Conservation (phyloP, 2,888 invertebrate genomes). For the Ophion slaviceki region DNA sequence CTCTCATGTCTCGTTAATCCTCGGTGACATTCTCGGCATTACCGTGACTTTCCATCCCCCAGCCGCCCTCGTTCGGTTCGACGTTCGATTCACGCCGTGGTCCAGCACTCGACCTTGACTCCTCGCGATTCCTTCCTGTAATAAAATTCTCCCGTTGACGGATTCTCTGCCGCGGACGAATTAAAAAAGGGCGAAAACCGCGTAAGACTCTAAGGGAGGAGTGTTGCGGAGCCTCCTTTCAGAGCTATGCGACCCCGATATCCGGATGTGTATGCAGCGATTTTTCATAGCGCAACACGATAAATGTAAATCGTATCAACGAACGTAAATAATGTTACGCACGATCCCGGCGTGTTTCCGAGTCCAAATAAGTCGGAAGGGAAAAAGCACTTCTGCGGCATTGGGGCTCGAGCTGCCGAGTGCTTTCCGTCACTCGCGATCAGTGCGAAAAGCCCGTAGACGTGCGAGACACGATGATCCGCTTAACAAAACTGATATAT, state of each 20-base stretch:
- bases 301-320: neutral
- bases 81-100: conserved; percentile 43
- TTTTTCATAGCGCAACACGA: neutral
- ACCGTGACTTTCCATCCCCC: conserved; percentile 58
- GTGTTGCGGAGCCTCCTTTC: neutral
- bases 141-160: conserved; percentile 49
- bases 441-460: neutral
- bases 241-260: neutral
- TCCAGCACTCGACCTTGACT: conserved; percentile 62
- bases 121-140: conserved; percentile 38
- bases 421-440: too few species aligned
- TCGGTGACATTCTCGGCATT: conserved; percentile 72
- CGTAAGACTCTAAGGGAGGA: neutral
- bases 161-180: neutral
- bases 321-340: neutral
- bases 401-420: too few species aligned
- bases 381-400: neutral
- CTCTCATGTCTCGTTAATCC: conserved; percentile 80
- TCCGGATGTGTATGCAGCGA: neutral
- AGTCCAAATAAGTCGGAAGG: neutral
- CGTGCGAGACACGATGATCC: conserved; percentile 7
- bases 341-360: neutral
- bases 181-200: neutral
- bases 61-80: conserved; percentile 53
- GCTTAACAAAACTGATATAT: neutral